Conservation (phyloP, 2,113 vertebrate genomes). For the Atherinomorus stipes region DNA sequence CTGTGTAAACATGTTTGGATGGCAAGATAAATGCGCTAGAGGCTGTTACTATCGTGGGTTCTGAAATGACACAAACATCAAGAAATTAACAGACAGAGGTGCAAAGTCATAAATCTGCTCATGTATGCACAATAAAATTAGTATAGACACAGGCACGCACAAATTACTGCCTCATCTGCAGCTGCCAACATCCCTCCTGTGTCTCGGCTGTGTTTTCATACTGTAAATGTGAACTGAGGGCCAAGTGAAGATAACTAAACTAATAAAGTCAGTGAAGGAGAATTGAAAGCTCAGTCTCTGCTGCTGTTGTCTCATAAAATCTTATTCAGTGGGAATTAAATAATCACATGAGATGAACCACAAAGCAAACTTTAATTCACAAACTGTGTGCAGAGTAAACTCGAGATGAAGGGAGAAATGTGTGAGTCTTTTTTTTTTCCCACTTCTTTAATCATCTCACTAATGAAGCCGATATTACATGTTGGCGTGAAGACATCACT, state of each 20-base stretch:
- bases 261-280: slow-evolving; percentile 45
- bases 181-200: slow-evolving; percentile 5
- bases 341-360: slow-evolving; percentile 49
- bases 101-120: slow-evolving; percentile 29
- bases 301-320: slow-evolving; percentile 42
- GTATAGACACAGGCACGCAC: not conserved
- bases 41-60: not conserved
- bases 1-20: not conserved
- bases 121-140: slow-evolving; percentile 5
- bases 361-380: slow-evolving; percentile 38
- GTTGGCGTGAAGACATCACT: slow-evolving; percentile 25
- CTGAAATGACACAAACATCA: slow-evolving; percentile 10
- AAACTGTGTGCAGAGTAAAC: not conserved
- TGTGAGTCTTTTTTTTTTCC: not conserved
- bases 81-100: slow-evolving; percentile 14
- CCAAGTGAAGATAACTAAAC: slow-evolving; percentile 40
- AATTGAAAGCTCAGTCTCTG: slow-evolving; percentile 37
- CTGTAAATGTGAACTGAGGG: slow-evolving; percentile 25
- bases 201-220: slow-evolving; percentile 40
- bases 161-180: slow-evolving; percentile 23
- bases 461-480: slow-evolving; percentile 54
- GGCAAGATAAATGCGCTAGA: slow-evolving; percentile 1
- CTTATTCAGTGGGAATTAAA: slow-evolving; percentile 39
- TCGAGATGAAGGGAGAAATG: slow-evolving; percentile 11
- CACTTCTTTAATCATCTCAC: slow-evolving; percentile 17